These are phyloP conservation scores for Cyprinus carpio DNA, from an alignment of 2,113 vertebrate genomes.

Conservation along the genomic window DNA sequence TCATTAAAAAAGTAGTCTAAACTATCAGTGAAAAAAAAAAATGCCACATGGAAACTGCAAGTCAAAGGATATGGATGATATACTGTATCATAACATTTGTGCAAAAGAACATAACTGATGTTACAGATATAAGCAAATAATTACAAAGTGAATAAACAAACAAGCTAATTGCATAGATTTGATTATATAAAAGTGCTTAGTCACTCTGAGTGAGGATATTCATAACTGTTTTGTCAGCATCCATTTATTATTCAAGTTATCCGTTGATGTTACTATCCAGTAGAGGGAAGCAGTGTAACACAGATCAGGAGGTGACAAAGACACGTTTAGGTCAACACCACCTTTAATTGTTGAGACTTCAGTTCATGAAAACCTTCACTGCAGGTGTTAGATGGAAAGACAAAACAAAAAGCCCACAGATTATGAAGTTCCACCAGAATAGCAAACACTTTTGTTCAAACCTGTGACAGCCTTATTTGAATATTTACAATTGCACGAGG, in stretches of 20 bases:
- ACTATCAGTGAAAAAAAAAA: neutral
- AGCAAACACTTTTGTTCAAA: neutral
- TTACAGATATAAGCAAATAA: neutral
- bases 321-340: neutral
- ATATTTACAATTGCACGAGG: neutral
- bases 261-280: neutral
- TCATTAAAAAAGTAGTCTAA: neutral
- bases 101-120: neutral
- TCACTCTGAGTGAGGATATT: neutral
- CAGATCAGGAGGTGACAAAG: neutral
- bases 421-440: neutral
- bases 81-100: neutral
- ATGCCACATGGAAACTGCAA: neutral
- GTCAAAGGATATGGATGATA: neutral
- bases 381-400: neutral
- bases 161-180: neutral
- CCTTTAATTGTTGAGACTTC: neutral
- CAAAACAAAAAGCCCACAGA: neutral
- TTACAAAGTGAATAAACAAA: neutral
- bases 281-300: conserved; percentile 8
- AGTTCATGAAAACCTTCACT: neutral
- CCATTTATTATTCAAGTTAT: neutral
- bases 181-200: neutral
- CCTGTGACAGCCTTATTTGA: neutral
- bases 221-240: neutral